Percentiles rank a stretch among this genome's conserved stretches.
Evolutionary conservation across 2,888 invertebrate genomes (phyloP).

Genomic region (Drosophila multiciliata): DNA sequence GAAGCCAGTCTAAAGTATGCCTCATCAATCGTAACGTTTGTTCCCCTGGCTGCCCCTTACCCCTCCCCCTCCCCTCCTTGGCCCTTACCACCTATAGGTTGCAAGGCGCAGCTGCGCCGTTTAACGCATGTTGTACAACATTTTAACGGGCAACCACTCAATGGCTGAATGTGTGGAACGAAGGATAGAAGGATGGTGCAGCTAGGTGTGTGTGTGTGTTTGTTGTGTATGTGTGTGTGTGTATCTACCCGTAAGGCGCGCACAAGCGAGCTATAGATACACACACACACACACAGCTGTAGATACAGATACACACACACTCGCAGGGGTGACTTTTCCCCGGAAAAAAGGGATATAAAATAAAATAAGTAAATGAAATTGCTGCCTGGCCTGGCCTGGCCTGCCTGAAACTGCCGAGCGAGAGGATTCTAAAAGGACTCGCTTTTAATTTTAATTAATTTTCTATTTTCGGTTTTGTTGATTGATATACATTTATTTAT

Average conservation of each 20-base stretch:
- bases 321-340: slow-evolving; percentile 70
- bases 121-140: slow-evolving; percentile 79
- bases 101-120: slow-evolving; percentile 68
- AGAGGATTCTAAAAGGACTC: slow-evolving; percentile 26
- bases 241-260: slow-evolving; percentile 67
- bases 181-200: slow-evolving; percentile 8
- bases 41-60: slow-evolving; percentile 10
- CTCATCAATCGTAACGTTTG: slow-evolving; percentile 36
- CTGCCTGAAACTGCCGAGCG: slow-evolving; percentile 10
- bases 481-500: slow-evolving; percentile 9
- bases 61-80: background rate
- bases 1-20: slow-evolving; percentile 11
- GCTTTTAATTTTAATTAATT: slow-evolving; percentile 74
- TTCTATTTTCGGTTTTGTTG: slow-evolving; percentile 60
- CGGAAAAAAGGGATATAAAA: slow-evolving; percentile 52
- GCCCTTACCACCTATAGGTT: slow-evolving; percentile 13
- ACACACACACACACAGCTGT: slow-evolving; percentile 20
- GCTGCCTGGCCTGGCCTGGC: slow-evolving; percentile 9
- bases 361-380: slow-evolving; percentile 45
- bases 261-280: slow-evolving; percentile 19
- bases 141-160: slow-evolving; percentile 77
- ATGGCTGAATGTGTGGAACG: slow-evolving; percentile 13
- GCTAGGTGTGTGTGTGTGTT: background rate
- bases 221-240: slow-evolving; percentile 27
- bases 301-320: slow-evolving; percentile 32